Conservation (phyloP, 2,888 invertebrate species). For the Elegia similella region DNA sequence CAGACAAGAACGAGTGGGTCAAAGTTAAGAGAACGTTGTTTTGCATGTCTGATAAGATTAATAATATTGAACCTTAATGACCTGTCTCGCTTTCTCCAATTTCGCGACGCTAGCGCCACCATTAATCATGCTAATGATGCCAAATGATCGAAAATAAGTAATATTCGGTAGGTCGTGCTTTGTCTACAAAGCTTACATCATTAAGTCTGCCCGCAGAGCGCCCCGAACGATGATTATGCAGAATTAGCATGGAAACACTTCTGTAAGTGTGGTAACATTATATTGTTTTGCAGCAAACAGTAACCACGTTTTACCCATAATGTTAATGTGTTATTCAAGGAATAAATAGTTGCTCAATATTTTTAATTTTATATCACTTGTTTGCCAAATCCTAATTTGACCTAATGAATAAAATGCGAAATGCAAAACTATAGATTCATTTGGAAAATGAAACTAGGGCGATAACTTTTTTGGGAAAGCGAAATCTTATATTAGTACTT, state of each 20-base stretch:
- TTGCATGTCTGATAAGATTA: conserved; percentile 48
- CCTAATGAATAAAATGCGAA: no score
- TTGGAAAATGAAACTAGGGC: no score
- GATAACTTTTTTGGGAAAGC: no score
- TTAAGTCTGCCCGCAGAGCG: neutral
- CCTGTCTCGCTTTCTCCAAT: conserved; percentile 46
- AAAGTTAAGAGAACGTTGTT: conserved; percentile 34
- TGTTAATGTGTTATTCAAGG: neutral
- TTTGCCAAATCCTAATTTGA: no score
- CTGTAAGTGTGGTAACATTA: neutral
- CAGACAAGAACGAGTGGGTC: neutral
- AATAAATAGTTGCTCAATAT: no score
- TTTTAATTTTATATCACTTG: no score
- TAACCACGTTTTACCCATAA: neutral
- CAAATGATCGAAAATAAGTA: conserved; percentile 38
- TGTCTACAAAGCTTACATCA: conserved; percentile 9
- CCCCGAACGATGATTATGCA: conserved; percentile 2
- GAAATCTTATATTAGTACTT: no score
- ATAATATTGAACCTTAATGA: conserved; percentile 43
- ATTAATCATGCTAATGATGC: conserved; percentile 48
- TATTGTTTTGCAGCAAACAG: neutral
- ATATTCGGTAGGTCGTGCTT: conserved; percentile 6
- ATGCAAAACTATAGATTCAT: no score
- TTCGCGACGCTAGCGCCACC: conserved; percentile 37
- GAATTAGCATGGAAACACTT: neutral